Evolutionary conservation across 2,797 vertebrate genomes (phyloP), one percentile per base, ranked within the genome.

Genomic region (Esox masquinongy): DNA sequence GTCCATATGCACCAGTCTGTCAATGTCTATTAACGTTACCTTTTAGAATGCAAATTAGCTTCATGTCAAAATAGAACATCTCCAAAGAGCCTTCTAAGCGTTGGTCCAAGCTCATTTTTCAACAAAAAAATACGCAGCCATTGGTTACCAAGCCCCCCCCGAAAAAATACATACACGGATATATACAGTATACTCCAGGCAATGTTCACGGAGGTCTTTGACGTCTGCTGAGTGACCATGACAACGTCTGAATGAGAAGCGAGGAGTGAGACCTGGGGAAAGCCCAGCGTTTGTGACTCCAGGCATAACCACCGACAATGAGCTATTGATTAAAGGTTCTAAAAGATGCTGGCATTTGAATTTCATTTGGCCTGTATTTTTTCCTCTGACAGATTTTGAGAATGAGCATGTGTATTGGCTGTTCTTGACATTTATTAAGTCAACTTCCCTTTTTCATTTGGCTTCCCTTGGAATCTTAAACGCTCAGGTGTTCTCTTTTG

Each of bases 341-440:
- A 74, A 83, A 84, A 29, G 69, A 73, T 64, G 53, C 56, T 80
- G 77, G 68, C 82, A 84, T 86, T 85, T 85, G 61, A 74, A 85
- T 81, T 79, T 77, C 73, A 74, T 77, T 75, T 75, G 8, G 15
- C 69, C 72, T 67, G 72, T 66, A 31, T 31, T 67, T 66, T 34
- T 34, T 19, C 68, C 24, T 74, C 14, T 0, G 7, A 68, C 68
- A 68, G 56, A 49, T 56, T 68, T 74, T 72, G 72, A 83, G 80
- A 82, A 84, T 49, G 68, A 77, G 39, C n/a, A 31, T 49, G 56
- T 70, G 70, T 79, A 84, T 75, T 77, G 78, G 84, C 85, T 75
- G 81, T 73, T 70, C 39, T 29, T 83, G 83, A 80, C 77, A 83
- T 84, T 84, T 85, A 61, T 80, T 81, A 85, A 84, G 80, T 81